Percentiles rank a stretch among this genome's conserved stretches.
phyloP scores from a whole-genome alignment of 2,797 vertebrate species.

The Fistularia commersonii region DNA sequence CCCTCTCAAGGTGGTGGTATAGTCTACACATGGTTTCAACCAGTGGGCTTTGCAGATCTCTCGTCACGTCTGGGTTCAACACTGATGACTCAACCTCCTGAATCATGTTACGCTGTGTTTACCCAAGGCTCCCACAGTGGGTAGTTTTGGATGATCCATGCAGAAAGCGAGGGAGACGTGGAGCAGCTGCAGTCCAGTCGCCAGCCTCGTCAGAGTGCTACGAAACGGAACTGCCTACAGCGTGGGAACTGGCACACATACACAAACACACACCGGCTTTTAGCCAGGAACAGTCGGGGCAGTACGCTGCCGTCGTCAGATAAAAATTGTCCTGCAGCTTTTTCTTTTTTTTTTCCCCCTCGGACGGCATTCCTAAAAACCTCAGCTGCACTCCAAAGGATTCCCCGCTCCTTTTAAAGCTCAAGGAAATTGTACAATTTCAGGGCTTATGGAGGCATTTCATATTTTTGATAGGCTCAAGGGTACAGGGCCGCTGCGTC shows the following conservation, averaged over 20 bases:
- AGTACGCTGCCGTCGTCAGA: constrained; percentile 23
- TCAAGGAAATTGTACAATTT: constrained; percentile 22
- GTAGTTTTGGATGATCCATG: constrained; percentile 19
- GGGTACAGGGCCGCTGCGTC: constrained; percentile 19
- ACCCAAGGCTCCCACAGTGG: constrained; percentile 21
- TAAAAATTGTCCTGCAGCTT: constrained; percentile 9
- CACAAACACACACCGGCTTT: constrained; percentile 11
- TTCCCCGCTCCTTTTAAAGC: constrained; percentile 5
- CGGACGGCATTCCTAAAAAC: constrained; percentile 1
- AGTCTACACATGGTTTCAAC: too few species aligned
- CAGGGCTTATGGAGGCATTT: constrained; percentile 8
- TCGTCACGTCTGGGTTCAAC: neutral
- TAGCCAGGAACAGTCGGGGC: constrained; percentile 29
- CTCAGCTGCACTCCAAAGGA: constrained; percentile 7
- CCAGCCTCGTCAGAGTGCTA: constrained; percentile 55
- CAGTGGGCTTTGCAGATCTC: too few species aligned
- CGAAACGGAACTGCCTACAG: constrained; percentile 58
- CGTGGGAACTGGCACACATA: constrained; percentile 58
- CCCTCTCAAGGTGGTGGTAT: too few species aligned
- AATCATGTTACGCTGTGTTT: too few species aligned
- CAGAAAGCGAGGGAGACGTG: constrained; percentile 32
- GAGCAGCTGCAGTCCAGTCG: constrained; percentile 65
- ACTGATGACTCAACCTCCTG: too few species aligned
- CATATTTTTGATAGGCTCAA: constrained; percentile 21
- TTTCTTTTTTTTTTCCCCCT: constrained; percentile 3